Base-by-base conservation (phyloP, 2,888 invertebrate species). In the Phengaris arion region DNA sequence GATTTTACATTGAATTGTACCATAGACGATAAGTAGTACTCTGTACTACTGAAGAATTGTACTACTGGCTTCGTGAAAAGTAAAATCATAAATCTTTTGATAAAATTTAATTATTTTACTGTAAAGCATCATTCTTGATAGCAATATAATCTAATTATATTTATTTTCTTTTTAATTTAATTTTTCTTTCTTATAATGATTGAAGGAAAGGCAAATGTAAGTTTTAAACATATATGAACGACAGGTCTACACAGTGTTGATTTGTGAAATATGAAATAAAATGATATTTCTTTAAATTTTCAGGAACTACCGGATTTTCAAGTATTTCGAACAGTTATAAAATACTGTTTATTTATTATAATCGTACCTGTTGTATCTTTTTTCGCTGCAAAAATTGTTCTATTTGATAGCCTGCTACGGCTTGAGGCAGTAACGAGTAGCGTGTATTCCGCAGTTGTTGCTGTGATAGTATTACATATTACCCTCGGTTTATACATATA, bases 401-500 rank as follows among this genome's bases (percentile, higher is more conserved):
- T 97, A 76, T 96, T 97, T 85, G 96, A 97, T 92, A 95, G 95
- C 91, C 89, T 95, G 79, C 89, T 95, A 69, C 84, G 86, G 52
- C 82, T 95, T 78, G 90, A 93, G 69, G 87, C 94, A 51, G 87
- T 96, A 68, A 94, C 95, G 35, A 96, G 96, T 82, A 97, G 96
- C 87, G 96, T 97, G 54, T 97, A 96, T 86, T 95, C 97, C 5
- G 97, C 97, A 46, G 95, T 96, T 59, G 94, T 96, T 70, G 96
- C 97, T 0, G 95, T 98, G 10, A 82, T 97, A 7, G 95, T 96
- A 7, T 89, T 98, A 75, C 97, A 98, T 85, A 84, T 97, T 78
- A 96, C 97, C 4, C 85, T 98, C 77, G 97, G 96, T 48, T 89
- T 96, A 70, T 97, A 97, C 84, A 97, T 98, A 82, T 96, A 96